Evolutionary conservation across 2,888 invertebrate species (phyloP).

Genomic region (Achlya flavicornis): DNA sequence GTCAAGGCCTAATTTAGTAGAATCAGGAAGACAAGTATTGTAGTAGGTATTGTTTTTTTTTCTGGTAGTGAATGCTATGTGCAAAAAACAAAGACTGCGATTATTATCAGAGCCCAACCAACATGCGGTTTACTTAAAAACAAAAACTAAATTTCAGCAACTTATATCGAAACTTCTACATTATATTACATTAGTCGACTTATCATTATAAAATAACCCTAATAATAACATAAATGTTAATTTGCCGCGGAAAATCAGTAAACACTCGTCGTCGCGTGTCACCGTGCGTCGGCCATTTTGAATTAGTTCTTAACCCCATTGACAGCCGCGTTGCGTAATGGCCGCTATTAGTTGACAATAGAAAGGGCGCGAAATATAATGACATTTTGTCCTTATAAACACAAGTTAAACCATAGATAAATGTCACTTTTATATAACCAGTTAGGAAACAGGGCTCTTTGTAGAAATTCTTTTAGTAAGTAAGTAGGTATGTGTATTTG

Average conservation of each 20-base stretch:
- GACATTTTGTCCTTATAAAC: slow-evolving; percentile 6
- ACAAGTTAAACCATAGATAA: slow-evolving; percentile 1
- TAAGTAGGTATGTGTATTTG: not conserved
- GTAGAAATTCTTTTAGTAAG: not conserved
- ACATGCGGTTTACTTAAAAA: no score
- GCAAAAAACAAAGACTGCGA: not conserved
- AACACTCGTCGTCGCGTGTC: slow-evolving; percentile 57
- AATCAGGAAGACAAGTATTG: not conserved
- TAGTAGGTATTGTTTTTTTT: not conserved
- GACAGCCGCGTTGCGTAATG: slow-evolving; percentile 48
- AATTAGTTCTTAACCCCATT: slow-evolving; percentile 53
- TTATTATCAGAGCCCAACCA: not conserved
- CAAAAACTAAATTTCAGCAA: no score
- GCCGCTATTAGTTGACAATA: slow-evolving; percentile 39
- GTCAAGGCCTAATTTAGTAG: not conserved
- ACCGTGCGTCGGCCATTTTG: slow-evolving; percentile 66
- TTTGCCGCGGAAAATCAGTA: slow-evolving; percentile 53
- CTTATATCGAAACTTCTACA: not conserved
- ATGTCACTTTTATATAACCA: not conserved
- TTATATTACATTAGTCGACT: not conserved
- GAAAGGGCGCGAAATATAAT: slow-evolving; percentile 53
- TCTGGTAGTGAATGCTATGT: not conserved
- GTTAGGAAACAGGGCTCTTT: not conserved
- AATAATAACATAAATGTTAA: slow-evolving; percentile 41
- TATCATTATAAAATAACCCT: slow-evolving; percentile 10